A percentile compares a stretch with the other conserved stretches of the same genome.
These are phyloP conservation scores for Tautogolabrus adspersus DNA, from an alignment of 2,113 vertebrate species.

Conservation along the genomic window DNA sequence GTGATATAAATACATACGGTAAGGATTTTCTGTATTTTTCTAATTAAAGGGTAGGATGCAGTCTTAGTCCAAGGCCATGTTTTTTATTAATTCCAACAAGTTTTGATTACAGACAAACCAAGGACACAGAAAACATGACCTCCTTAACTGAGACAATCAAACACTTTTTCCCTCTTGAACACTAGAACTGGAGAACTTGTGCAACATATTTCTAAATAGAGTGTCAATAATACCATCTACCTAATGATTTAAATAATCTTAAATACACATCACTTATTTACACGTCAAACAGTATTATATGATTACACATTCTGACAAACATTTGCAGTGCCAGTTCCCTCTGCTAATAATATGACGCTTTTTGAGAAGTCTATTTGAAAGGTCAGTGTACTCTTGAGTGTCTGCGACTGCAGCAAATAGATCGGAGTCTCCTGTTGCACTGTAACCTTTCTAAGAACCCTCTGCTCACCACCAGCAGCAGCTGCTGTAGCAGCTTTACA, in stretches of 20 bases:
- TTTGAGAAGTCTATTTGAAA: constrained; percentile 56
- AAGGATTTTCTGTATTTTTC: too few species aligned
- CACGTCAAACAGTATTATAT: background rate
- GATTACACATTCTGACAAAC: background rate
- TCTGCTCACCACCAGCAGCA: constrained; percentile 44
- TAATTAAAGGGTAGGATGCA: too few species aligned
- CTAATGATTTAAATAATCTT: background rate
- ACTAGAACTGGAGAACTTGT: too few species aligned
- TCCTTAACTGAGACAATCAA: too few species aligned
- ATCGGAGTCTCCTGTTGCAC: constrained; percentile 65
- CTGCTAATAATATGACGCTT: constrained; percentile 4
- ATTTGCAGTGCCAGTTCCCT: background rate
- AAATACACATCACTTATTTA: background rate
- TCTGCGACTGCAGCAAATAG: constrained; percentile 42
- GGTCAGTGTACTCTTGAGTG: constrained; percentile 53
- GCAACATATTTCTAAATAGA: background rate
- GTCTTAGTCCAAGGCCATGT: too few species aligned
- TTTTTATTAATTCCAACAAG: too few species aligned
- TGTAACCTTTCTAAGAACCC: constrained; percentile 70
- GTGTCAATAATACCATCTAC: background rate
- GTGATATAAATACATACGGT: too few species aligned
- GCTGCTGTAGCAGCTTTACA: constrained; percentile 9
- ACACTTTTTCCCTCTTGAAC: too few species aligned
- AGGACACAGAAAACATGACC: background rate
- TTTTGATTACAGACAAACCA: too few species aligned